Base-by-base conservation (phyloP, 2,888 invertebrate species). In the Drosophila paucipuncta region DNA sequence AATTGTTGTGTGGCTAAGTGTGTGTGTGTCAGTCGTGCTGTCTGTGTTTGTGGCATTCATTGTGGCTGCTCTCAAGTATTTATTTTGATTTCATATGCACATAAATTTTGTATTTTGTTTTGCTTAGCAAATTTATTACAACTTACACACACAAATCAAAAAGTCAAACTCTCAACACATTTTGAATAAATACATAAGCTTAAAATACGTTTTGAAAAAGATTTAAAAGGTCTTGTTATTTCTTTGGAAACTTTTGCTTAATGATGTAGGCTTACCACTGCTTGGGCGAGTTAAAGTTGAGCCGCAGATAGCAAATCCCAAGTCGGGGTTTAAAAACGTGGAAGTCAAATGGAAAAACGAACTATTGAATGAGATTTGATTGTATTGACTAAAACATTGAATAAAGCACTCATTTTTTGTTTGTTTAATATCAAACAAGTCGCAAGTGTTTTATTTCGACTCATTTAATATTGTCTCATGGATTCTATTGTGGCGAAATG, bases 1-100 rank as follows among this genome's bases (percentile, higher is more conserved):
- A 85, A 85, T 85, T 85, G 90, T 49, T 57, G 37, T 37, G 35
- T 30, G 28, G n/a, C 25, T 67, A 11, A 9, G 37, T 37, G 54
- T 31, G 54, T 65, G 10, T 72, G 69, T 64, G 75, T 60, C 85
- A 78, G 70, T 73, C 33, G 50, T 68, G 59, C 52, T 60, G 30
- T 16, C 30, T 50, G 31, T 18, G 33, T 37, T 47, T 22, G n/a
- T 22, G n/a, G 16, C 35, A 13, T 50, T 31, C 31, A 30, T 35
- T 30, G 9, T 6, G 75, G 52, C 71, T 68, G 22, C 43, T 33
- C 10, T 0, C 13, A 70, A 65, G 47, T 52, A 69, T 61, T 74
- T 74, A 55, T 60, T 73, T 69, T 69, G 57, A 54, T 74, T 65
- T 65, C 35, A 71, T 62, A 47, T 75, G 58, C 43, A 50, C 65